Evolutionary conservation across 2,113 vertebrate genomes (phyloP), one percentile per base, ranked within the genome.

Genomic region (Zeus faber): DNA sequence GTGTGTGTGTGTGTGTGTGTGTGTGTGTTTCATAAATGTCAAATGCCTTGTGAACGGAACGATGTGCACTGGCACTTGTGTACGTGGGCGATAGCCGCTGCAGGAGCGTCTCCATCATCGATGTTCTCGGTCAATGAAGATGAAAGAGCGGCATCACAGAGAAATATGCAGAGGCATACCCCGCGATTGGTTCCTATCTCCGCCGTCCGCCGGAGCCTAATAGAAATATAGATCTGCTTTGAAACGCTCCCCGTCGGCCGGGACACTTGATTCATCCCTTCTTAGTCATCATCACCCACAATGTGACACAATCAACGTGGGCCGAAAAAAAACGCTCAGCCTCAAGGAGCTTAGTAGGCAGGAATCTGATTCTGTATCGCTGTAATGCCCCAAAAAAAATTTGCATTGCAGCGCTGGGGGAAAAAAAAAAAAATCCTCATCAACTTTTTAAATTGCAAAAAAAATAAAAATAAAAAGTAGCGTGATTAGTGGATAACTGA

Each of bases 111-210:
- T 54, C 49, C 23, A 39, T 61, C 62, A 40, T 58, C 39, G 27
- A 33, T 41, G 60, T 22, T 54, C 17, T 57, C 45, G 57, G 66
- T 69, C 68, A 72, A 54, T 72, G 57, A 70, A 67, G 51, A 72
- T 26, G 10, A 49, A 73, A 49, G 67, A 71, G 48, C 50, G 45
- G 39, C 58, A 65, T 66, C 54, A 62, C 51, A 43, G 52, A 64
- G 63, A 72, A 76, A 80, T 79, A 86, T 85, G 84, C 76, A 80
- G 70, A 65, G 72, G 78, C 78, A 75, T 77, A 74, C 65, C 60
- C 54, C 46, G 62, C 61, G 54, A 41, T 74, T 29, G 18, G 50
- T 23, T 46, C 50, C 52, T 66, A 66, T 68, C 56, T 72, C 58
- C 27, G 70, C 54, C 37, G 35, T 52, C 43, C 39, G 41, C n/a